Conservation (phyloP, 30 jellyfish, hydroid and myxozoan genomes). For the Pelagia noctiluca region DNA sequence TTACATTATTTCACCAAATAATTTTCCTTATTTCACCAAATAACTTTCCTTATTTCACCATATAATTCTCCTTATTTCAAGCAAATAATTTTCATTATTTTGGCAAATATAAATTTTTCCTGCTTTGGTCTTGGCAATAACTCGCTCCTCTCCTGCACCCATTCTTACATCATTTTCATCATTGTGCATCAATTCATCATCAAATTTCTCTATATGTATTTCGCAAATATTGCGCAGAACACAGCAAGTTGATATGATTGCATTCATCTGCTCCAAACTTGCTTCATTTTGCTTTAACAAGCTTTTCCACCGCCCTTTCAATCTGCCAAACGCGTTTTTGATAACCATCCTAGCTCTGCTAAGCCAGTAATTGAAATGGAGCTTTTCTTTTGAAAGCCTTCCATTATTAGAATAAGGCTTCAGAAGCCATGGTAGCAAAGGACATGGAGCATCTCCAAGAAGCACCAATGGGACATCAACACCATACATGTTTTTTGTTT, state of each 20-base stretch:
- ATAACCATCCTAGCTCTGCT: conserved; percentile 32
- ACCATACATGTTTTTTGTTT: conserved; percentile 27
- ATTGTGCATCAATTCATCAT: too few species aligned
- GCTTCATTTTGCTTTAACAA: conserved; percentile 24
- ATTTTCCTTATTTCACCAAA: too few species aligned
- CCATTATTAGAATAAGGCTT: conserved; percentile 46
- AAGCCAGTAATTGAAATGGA: not conserved
- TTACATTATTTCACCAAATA: too few species aligned
- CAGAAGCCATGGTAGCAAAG: conserved; percentile 23
- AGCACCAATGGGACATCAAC: conserved; percentile 31
- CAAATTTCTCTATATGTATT: too few species aligned
- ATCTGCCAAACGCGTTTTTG: conserved; percentile 36
- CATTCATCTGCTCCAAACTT: not conserved
- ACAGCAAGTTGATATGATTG: conserved; percentile 15
- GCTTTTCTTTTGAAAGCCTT: not conserved
- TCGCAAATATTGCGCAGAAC: conserved; percentile 4
- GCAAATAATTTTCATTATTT: too few species aligned
- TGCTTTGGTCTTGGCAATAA: too few species aligned
- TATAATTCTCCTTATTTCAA: too few species aligned
- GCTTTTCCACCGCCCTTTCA: conserved; percentile 30
- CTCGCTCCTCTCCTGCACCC: too few species aligned
- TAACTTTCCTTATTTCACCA: too few species aligned
- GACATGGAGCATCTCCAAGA: conserved; percentile 58
- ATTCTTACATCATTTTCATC: too few species aligned
- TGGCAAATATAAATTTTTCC: too few species aligned